A percentile compares a stretch with the other conserved stretches of the same genome.
phyloP scores from a whole-genome alignment of 2,888 invertebrate species.

The Iselma pallidipennis region DNA sequence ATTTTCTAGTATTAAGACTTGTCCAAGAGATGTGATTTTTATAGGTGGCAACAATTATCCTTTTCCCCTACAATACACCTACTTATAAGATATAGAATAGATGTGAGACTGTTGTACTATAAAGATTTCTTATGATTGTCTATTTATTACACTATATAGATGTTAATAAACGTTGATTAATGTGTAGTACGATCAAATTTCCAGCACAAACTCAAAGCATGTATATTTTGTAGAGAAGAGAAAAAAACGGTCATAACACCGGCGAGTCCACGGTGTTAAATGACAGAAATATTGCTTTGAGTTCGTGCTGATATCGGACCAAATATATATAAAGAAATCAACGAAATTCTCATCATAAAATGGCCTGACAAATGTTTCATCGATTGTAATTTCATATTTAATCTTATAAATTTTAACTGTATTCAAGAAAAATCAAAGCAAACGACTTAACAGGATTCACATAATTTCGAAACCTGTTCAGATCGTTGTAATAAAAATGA shows the following conservation, averaged over 20 bases:
- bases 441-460: background rate
- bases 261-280: constrained; percentile 42
- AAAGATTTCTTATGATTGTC: too few relatives aligned
- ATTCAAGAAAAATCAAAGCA: background rate
- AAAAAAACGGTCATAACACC: background rate
- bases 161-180: background rate
- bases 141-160: too few relatives aligned
- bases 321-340: too few relatives aligned
- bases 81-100: too few relatives aligned
- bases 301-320: constrained; percentile 11
- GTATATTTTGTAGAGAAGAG: background rate
- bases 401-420: background rate
- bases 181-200: constrained; percentile 1
- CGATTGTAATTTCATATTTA: background rate
- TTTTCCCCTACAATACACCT: too few relatives aligned
- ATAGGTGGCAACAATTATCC: too few relatives aligned
- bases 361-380: too few relatives aligned
- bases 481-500: background rate
- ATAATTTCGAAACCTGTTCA: background rate
- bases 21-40: too few relatives aligned
- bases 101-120: too few relatives aligned
- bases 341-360: background rate
- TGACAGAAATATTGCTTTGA: constrained; percentile 28
- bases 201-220: constrained; percentile 24
- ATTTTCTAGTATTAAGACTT: too few relatives aligned